A percentile compares a stretch with the other conserved stretches of the same genome.
These are phyloP conservation scores for Anser cygnoides DNA, from an alignment of 2,113 vertebrate genomes.

Conservation along the genomic window DNA sequence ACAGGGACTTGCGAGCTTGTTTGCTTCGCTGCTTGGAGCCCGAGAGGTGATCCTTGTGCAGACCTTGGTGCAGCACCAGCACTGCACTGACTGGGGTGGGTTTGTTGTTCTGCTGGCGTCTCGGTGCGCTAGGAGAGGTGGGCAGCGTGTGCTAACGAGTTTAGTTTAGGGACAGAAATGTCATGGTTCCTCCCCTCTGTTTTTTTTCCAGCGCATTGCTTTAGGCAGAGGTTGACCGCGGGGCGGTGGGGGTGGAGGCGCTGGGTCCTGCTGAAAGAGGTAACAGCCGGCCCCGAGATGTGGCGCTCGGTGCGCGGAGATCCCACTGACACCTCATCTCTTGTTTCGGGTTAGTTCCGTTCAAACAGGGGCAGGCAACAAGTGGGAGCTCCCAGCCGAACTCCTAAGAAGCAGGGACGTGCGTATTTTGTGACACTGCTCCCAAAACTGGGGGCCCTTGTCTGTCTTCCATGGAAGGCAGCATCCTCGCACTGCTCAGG, in stretches of 20 bases:
- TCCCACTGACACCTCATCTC: neutral
- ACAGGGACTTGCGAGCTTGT: accelerated
- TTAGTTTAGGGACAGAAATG: neutral
- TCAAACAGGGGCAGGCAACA: accelerated
- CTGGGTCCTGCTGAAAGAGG: neutral
- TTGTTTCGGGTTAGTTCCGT: neutral
- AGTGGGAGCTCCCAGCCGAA: accelerated
- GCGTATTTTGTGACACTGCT: neutral
- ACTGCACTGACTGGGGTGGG: neutral
- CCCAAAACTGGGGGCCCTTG: neutral
- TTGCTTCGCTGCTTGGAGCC: accelerated
- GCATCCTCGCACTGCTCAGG: neutral
- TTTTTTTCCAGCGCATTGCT: neutral
- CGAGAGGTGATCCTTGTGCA: accelerated
- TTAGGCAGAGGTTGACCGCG: neutral
- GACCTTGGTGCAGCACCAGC: accelerated
- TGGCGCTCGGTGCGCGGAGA: neutral
- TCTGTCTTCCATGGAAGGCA: neutral
- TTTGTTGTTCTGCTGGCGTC: neutral
- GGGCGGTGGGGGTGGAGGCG: accelerated
- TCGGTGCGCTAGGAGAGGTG: neutral
- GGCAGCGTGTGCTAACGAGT: neutral
- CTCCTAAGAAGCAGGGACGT: neutral
- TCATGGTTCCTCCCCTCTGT: accelerated
- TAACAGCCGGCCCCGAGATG: neutral